These are phyloP conservation scores for Drosophila nigromelanica DNA, from an alignment of 1,140 invertebrate genomes.

Conservation along the genomic window DNA sequence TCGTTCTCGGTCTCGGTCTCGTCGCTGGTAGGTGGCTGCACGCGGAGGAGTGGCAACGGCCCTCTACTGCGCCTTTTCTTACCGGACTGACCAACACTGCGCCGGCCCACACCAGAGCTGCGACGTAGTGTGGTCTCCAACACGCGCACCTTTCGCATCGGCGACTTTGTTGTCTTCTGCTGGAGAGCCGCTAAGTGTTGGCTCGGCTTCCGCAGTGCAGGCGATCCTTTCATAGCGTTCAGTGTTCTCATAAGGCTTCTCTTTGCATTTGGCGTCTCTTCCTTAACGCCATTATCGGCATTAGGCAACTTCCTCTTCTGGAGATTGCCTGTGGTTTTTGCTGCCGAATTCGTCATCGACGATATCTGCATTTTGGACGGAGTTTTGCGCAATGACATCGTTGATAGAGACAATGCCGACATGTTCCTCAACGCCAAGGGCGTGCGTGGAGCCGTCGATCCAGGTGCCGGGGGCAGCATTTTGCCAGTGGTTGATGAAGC, in stretches of 20 bases:
- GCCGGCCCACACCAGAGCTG: conserved; percentile 28
- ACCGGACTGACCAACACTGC: conserved; percentile 19
- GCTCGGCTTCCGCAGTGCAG: conserved; percentile 12
- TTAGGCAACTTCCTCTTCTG: conserved; percentile 41
- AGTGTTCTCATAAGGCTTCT: conserved; percentile 39
- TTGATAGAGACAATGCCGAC: conserved; percentile 62
- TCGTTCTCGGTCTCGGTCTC: conserved; percentile 23
- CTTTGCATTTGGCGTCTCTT: conserved; percentile 42
- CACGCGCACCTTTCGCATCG: conserved; percentile 40
- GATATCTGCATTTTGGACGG: conserved; percentile 52
- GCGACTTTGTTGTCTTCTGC: conserved; percentile 33
- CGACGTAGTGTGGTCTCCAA: conserved; percentile 45
- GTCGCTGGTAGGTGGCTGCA: not conserved
- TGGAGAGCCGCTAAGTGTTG: not conserved
- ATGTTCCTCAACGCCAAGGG: conserved; percentile 62
- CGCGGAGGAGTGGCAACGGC: too few relatives aligned
- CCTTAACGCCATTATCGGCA: conserved; percentile 1
- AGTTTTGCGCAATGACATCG: conserved; percentile 68
- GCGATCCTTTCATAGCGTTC: conserved; percentile 29
- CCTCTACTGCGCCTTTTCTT: conserved; percentile 10
- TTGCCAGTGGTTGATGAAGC: conserved; percentile 38
- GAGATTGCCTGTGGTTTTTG: conserved; percentile 42
- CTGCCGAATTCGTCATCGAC: conserved; percentile 21
- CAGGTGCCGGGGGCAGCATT: conserved; percentile 45
- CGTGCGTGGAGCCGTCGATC: conserved; percentile 49